These are phyloP conservation scores for Spodoptera littoralis DNA, from an alignment of 2,888 invertebrate species.

Conservation along the genomic window DNA sequence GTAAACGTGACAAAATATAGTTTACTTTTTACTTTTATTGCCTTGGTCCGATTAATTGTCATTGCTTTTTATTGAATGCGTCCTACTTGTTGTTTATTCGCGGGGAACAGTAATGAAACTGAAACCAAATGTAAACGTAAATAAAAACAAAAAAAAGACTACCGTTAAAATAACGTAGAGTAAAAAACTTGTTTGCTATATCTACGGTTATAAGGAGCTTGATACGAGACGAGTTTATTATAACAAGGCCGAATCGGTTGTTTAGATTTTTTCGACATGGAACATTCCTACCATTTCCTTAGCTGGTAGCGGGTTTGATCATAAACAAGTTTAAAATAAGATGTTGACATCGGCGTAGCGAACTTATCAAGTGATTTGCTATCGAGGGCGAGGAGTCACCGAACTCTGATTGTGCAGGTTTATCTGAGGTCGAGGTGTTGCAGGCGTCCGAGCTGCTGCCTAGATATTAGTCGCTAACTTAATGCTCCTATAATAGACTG, in stretches of 20 bases:
- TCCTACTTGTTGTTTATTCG: not conserved
- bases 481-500: slow-evolving; percentile 21
- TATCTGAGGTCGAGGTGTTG: slow-evolving; percentile 78
- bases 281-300: slow-evolving; percentile 45
- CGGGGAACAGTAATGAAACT: too few species aligned
- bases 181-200: slow-evolving; percentile 25
- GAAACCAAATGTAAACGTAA: slow-evolving; percentile 4
- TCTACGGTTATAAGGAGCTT: slow-evolving; percentile 29
- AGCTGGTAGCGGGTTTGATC: slow-evolving; percentile 15
- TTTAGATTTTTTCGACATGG: slow-evolving; percentile 44
- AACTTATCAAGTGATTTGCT: slow-evolving; percentile 67
- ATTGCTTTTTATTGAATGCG: slow-evolving; percentile 21
- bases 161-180: slow-evolving; percentile 22
- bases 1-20: slow-evolving; percentile 61
- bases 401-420: slow-evolving; percentile 77
- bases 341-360: slow-evolving; percentile 44
- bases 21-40: slow-evolving; percentile 57
- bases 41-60: slow-evolving; percentile 49
- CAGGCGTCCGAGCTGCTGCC: slow-evolving; percentile 56
- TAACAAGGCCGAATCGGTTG: slow-evolving; percentile 34
- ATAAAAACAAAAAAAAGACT: slow-evolving; percentile 11
- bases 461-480: slow-evolving; percentile 49
- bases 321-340: slow-evolving; percentile 45
- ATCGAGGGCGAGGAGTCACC: slow-evolving; percentile 72
- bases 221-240: slow-evolving; percentile 23